Evolutionary conservation across 2,888 invertebrate species (phyloP).

Genomic region (Podabrus alpinus): DNA sequence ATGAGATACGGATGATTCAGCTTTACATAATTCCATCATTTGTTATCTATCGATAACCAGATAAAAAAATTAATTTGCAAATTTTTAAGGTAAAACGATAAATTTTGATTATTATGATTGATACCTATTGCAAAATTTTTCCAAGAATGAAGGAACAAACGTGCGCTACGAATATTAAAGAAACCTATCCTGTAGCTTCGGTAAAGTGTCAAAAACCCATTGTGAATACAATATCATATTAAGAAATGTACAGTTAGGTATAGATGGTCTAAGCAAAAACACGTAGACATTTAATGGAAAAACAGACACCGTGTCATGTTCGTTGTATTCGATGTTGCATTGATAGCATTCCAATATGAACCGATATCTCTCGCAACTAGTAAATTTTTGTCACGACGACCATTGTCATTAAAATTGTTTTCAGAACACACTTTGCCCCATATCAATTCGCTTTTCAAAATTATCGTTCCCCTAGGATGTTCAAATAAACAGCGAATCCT

Average conservation of each 20-base stretch:
- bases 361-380: slow-evolving; percentile 25
- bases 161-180: neutral
- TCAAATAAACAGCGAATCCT: neutral
- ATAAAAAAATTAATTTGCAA: neutral
- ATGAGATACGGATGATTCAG: neutral
- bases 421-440: slow-evolving; percentile 12
- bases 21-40: neutral
- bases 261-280: slow-evolving; percentile 25
- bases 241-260: slow-evolving; percentile 29
- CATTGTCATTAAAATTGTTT: slow-evolving; percentile 21
- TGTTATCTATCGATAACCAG: neutral
- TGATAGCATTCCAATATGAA: slow-evolving; percentile 30
- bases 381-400: slow-evolving; percentile 27
- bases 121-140: neutral
- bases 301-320: slow-evolving; percentile 31
- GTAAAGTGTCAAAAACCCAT: slow-evolving; percentile 17
- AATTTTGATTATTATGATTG: neutral
- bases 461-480: neutral
- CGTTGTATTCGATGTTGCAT: slow-evolving; percentile 29
- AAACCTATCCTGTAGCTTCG: neutral
- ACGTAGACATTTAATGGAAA: slow-evolving; percentile 33
- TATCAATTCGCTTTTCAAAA: neutral
- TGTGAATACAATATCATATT: slow-evolving; percentile 25
- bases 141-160: neutral
- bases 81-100: neutral